phyloP scores from a whole-genome alignment of 2,888 invertebrate genomes.

The Agrochola lota region DNA sequence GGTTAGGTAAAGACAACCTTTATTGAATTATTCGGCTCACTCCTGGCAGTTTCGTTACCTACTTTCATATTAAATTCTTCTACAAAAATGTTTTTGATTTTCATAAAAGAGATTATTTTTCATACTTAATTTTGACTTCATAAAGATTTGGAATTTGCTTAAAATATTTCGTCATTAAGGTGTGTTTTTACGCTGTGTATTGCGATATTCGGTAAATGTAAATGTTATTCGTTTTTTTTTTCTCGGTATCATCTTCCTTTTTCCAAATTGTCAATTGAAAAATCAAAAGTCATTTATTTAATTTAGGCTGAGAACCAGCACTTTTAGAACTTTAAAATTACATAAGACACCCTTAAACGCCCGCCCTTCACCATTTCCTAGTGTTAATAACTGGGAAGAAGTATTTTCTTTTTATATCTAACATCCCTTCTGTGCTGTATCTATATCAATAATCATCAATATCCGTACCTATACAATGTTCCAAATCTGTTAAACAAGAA shows the following conservation, averaged over 20 bases:
- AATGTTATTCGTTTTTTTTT: neutral
- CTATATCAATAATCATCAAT: neutral
- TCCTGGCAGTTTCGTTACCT: conserved; percentile 1
- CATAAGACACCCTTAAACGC: too few relatives aligned
- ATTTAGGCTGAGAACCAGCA: too few relatives aligned
- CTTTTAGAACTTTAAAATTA: too few relatives aligned
- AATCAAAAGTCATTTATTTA: too few relatives aligned
- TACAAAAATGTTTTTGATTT: conserved; percentile 12
- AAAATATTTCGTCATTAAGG: neutral
- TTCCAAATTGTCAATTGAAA: neutral
- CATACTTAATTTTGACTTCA: conserved; percentile 2
- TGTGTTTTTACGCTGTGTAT: neutral
- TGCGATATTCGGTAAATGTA: neutral
- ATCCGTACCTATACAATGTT: neutral
- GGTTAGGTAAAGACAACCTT: conserved; percentile 1
- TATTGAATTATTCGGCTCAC: conserved; percentile 35
- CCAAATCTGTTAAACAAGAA: neutral
- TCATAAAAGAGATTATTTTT: conserved; percentile 2
- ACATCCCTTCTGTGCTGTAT: too few relatives aligned
- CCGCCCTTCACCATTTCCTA: too few relatives aligned
- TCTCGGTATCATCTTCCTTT: neutral
- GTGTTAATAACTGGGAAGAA: too few relatives aligned
- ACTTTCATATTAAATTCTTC: neutral
- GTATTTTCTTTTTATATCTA: neutral
- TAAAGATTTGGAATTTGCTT: neutral